Base-by-base conservation (phyloP, 2,113 vertebrate genomes). In the Anoplopoma fimbria region DNA sequence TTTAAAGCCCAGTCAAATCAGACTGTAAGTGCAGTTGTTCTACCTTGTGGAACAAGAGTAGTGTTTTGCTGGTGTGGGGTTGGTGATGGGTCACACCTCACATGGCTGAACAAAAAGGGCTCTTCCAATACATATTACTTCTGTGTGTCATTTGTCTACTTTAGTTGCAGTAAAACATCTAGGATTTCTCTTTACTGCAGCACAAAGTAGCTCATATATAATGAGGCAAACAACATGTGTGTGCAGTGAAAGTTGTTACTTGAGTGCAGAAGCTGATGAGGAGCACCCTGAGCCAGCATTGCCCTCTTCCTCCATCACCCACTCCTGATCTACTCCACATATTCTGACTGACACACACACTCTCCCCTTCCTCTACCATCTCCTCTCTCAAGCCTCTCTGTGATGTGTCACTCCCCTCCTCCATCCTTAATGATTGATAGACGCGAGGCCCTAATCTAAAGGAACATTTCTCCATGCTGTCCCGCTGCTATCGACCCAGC, bases 381-480 rank as follows among this genome's bases (percentile, higher is more conserved):
- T 84, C 81, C 42, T 75, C 58, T 73, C 81, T 76, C 65, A 68
- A 78, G 67, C 77, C 76, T 83, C 72, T 84, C 89, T 79, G 65
- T 81, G 68, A 74, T 49, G 47, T 87, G 84, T 90, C 82, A 83
- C 83, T 85, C 71, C 69, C 69, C 45, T 72, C 71, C 75, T 87
- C 82, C 58, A 45, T 84, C 80, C 77, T 73, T 72, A 78, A 91
- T 93, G 93, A 93, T 93, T 92, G 93, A 94, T 88, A 84, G 91
- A 83, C 77, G 38, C 36, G 33, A 88, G 84, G 72, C 72, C 67
- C 60, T 94, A 95, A 94, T 95, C 94, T 95, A 76, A 76, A 90
- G 89, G 69, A 88, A 89, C 92, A 92, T 94, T 95, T 93, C 93
- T 93, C 84, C 65, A 62, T 80, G 89, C 92, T 90, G 84, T 92